Evolutionary conservation across 2,113 vertebrate species (phyloP).

Genomic region (Ancistrus triradiatus): DNA sequence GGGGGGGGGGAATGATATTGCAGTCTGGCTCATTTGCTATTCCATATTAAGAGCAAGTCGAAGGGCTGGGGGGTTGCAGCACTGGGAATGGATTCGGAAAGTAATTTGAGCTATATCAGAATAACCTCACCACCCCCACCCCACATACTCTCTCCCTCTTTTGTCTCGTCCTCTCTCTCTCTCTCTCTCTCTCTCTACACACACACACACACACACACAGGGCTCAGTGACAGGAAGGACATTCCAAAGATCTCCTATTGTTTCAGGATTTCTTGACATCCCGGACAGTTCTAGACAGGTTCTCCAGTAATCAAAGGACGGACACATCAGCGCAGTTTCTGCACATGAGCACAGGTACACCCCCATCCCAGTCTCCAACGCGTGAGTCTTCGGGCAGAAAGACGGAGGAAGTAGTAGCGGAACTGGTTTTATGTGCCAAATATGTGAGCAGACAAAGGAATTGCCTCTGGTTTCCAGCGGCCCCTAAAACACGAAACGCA

Average conservation of each 20-base stretch:
- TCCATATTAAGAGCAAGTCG: slow-evolving; percentile 64
- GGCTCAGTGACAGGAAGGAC: slow-evolving; percentile 13
- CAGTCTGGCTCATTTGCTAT: slow-evolving; percentile 70
- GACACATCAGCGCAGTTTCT: too few relatives aligned
- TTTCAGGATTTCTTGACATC: neutral
- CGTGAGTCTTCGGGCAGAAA: too few relatives aligned
- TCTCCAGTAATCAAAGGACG: neutral
- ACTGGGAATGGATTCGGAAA: slow-evolving; percentile 58
- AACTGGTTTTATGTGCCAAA: too few relatives aligned
- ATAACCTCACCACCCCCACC: slow-evolving; percentile 41
- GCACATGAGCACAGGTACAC: too few relatives aligned
- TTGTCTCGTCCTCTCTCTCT: slow-evolving; percentile 17
- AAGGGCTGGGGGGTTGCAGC: slow-evolving; percentile 54
- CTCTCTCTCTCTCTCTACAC: too few relatives aligned
- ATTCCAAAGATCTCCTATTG: slow-evolving; percentile 15
- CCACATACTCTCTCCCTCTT: slow-evolving; percentile 19
- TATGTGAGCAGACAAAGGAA: too few relatives aligned
- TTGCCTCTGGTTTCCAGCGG: too few relatives aligned
- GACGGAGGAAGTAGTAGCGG: too few relatives aligned
- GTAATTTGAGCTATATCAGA: slow-evolving; percentile 55
- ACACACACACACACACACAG: slow-evolving; percentile 16
- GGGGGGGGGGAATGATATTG: slow-evolving; percentile 62
- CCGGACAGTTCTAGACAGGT: neutral
- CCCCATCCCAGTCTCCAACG: too few relatives aligned
- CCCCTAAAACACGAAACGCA: too few relatives aligned